Evolutionary conservation across 37 sponge, comb jelly and placozoan species (phyloP), one percentile per base, ranked within the genome.

Genomic region (Geodia barretti): DNA sequence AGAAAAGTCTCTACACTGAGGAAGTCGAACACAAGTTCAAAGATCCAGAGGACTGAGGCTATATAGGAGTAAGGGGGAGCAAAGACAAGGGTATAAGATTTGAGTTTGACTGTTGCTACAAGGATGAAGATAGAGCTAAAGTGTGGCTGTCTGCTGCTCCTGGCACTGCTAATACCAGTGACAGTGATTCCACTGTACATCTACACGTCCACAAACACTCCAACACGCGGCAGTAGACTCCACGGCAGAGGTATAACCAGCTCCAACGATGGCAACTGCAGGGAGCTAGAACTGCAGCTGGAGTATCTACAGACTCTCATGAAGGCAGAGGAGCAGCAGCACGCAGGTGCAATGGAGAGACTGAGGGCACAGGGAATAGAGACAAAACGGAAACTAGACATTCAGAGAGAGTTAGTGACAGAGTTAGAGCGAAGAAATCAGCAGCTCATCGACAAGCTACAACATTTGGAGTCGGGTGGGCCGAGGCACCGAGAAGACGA

Each of bases 371-470:
- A 87, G 41, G 80, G 41, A 66, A 31, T 62, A 29, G 87, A 87
- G 28, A 65, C 69, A 1, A 72, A 59, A 36, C 25, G 82, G 26
- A 73, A 78, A 36, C 66, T 89, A 24, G 85, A 84, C 20, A 75
- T 78, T 19, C 90, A 89, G 35, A 25, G 63, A 73, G 59, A 62
- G 0, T 4, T 75, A 20, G 61, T 79, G 9, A 43, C 67, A 21
- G 85, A 83, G 26, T 41, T 89, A 39, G 90, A 89, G 43, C 73
- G 78, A 68, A 73, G 90, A 42, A 89, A 89, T 26, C 40, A 75
- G 31, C 85, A 89, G n/a, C 35, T 89, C 5, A 84, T 89, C 33
- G 79, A 79, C 3, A 84, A 80, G 64, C n/a, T 89, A 62, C 64
- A 77, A 24, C 21, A 42, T 26, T 37, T 81, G 32, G 77, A 76